Conservation (phyloP, 2,113 vertebrate genomes). For the Sinocyclocheilus grahami region DNA sequence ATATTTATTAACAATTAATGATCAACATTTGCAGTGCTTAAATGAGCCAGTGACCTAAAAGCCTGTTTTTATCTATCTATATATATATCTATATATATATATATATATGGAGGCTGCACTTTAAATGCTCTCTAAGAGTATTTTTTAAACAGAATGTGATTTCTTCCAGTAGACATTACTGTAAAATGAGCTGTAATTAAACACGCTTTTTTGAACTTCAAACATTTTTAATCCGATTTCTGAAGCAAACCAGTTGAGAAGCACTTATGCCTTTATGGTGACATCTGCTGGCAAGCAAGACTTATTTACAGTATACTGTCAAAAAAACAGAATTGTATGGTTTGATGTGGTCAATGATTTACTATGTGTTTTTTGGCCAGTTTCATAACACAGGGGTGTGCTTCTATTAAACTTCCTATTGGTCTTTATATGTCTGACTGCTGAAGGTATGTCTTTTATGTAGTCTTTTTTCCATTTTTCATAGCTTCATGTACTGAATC, state of each 20-base stretch:
- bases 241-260: conserved; percentile 3
- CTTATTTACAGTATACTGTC: not conserved
- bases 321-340: not conserved
- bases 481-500: not conserved
- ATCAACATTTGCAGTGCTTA: conserved; percentile 4
- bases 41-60: not conserved
- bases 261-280: conserved; percentile 4
- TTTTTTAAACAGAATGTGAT: not conserved
- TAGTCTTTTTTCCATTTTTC: not conserved
- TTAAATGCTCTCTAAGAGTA: not conserved
- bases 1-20: conserved; percentile 22
- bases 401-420: not conserved
- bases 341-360: not conserved
- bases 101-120: no score
- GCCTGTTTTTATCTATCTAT: not conserved
- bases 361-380: not conserved
- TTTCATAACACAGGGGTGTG: not conserved
- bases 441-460: not conserved
- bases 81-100: no score
- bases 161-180: not conserved
- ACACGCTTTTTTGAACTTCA: not conserved
- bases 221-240: not conserved
- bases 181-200: not conserved
- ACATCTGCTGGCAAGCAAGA: conserved; percentile 30
- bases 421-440: not conserved